Conservation (phyloP, 2,888 invertebrate species). For the Erebia aethiops region DNA sequence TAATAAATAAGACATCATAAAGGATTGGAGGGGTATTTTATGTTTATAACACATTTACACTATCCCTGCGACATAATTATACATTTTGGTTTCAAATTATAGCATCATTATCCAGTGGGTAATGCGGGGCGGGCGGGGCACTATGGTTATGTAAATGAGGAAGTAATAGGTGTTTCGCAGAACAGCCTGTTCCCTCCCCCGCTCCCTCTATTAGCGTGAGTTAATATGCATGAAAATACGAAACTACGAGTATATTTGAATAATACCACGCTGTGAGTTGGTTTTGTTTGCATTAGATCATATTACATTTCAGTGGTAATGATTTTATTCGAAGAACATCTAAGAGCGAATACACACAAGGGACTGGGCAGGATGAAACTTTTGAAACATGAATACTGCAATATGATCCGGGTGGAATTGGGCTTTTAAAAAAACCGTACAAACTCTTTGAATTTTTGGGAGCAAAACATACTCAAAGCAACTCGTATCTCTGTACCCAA, state of each 20-base stretch:
- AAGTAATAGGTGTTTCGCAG: conserved; percentile 28
- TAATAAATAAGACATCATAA: too few species aligned
- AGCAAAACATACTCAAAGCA: too few species aligned
- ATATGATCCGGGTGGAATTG: too few species aligned
- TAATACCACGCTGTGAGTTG: conserved; percentile 4
- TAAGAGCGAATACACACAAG: too few species aligned
- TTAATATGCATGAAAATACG: conserved; percentile 25
- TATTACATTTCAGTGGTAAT: conserved; percentile 8
- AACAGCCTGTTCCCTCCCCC: conserved; percentile 24
- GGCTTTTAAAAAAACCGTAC: too few species aligned
- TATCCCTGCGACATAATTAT: conserved; percentile 12
- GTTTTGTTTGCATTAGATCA: conserved; percentile 17
- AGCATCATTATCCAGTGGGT: conserved; percentile 23
- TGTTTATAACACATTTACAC: not conserved
- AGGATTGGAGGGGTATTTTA: too few species aligned
- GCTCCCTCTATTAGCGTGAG: conserved; percentile 22
- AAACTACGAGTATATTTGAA: conserved; percentile 15
- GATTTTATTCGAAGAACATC: not conserved
- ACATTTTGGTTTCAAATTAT: conserved; percentile 16
- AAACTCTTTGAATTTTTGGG: too few species aligned
- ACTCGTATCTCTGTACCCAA: too few species aligned
- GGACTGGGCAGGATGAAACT: too few species aligned
- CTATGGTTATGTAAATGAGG: conserved; percentile 26
- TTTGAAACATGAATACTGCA: too few species aligned
- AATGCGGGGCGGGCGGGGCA: conserved; percentile 20